Evolutionary conservation across 2,888 invertebrate genomes (phyloP), one percentile per base, ranked within the genome.

Genomic region (Euzetes globulus): DNA sequence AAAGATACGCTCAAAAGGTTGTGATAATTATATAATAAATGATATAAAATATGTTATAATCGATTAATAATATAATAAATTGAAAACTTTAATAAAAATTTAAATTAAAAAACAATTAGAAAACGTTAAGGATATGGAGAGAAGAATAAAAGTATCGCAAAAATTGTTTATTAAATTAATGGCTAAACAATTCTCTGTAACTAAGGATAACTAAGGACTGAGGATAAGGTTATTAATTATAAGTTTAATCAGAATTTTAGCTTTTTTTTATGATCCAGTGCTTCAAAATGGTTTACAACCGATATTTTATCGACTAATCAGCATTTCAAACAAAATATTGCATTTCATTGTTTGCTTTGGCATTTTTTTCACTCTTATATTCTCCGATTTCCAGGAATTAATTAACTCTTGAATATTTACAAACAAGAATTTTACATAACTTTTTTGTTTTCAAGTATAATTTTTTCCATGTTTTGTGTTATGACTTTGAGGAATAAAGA

Each of bases 221-320:
- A n/a, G n/a, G n/a, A n/a, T n/a, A n/a, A 55, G 13, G 6, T 52
- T 55, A 55, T 55, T 55, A 55, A 55, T 55, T 55, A 55, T 55
- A 22, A 22, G 19, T 55, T 55, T 55, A 22, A 55, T 22, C 19
- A 13, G 13, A 1, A 19, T 19, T 50, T 55, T n/a, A n/a, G n/a
- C n/a, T n/a, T n/a, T n/a, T n/a, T n/a, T n/a, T n/a, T 55, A 55
- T 22, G 19, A 55, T 55, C 55, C 22, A 25, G 7, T 55, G 13
- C 19, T 55, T 55, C 22, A 17, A 55, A 22, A 50, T 3, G 55
- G 13, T 22, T 22, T 11, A 55, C 19, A 22, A 55, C 13, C 55
- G 13, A 22, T 22, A 22, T 55, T 25, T 55, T 55, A 55, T 55
- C 55, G 22, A 55, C 55, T 55, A 2, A 55, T 55, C 55, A 55